Evolutionary conservation across 1,140 invertebrate genomes (phyloP), one percentile per base, ranked within the genome.

Genomic region (Kradibia gibbosae): DNA sequence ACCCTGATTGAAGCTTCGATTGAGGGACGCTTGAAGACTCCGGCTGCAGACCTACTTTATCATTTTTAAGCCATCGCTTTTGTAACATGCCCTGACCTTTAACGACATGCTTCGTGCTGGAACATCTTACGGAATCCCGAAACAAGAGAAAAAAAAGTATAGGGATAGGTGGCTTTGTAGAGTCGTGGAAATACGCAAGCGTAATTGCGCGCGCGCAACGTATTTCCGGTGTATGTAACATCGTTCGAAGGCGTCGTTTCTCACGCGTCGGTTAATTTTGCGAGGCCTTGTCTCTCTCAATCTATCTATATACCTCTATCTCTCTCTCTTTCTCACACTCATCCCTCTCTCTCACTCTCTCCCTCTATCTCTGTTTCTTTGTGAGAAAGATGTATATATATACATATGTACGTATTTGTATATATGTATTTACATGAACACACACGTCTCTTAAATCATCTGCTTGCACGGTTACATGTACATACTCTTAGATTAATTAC

Each of bases 181-280:
- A 31, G 22, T 39, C 22, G n/a, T 31, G 50, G 42, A 74, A 55
- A 73, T 25, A 55, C 8, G 7, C 31, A 55, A 22, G 72, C 7
- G 34, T 57, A 45, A 42, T n/a, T 31, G 76, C 45, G 62, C 25
- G 62, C 34, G 60, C 25, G 45, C n/a, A 25, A 45, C 62, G 62
- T 28, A 78, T 70, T 70, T 78, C 76, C 76, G 60, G 57, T 53
- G 55, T 11, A 10, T 20, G 60, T 36, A 65, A 15, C 67, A 36
- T 70, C 67, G 50, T 34, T 28, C 17, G 57, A 67, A 28, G 60
- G 62, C 60, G 62, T 70, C 45, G 76, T 70, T 78, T 78, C 76
- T 78, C 76, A 78, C 76, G 76, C 76, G 76, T 11, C 45, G 60
- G 28, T 70, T 70, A 78, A 78, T 78, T 78, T 36, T 78, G 42